Percentiles rank a stretch among this genome's conserved stretches.
These are phyloP conservation scores for Brenthis daphne DNA, from an alignment of 2,888 invertebrate species.

Conservation along the genomic window DNA sequence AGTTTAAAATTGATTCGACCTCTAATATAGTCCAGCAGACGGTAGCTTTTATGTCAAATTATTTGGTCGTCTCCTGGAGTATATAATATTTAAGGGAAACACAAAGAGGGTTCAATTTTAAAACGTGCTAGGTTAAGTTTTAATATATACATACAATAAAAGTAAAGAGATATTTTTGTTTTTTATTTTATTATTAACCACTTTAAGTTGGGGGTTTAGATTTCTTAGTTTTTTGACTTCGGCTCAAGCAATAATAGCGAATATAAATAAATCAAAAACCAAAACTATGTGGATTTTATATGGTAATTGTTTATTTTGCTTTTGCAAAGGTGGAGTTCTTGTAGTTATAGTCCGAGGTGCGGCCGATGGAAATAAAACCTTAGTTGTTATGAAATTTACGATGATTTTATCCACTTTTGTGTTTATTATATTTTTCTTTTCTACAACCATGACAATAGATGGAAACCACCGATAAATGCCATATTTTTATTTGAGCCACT, in stretches of 20 bases:
- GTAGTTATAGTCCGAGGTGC: no score
- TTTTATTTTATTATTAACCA: conserved; percentile 13
- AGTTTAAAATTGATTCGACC: conserved; percentile 14
- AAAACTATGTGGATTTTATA: no score
- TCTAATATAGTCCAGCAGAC: conserved; percentile 14
- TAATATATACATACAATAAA: conserved; percentile 21
- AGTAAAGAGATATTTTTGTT: conserved; percentile 13
- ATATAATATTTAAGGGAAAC: neutral
- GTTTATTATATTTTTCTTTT: neutral
- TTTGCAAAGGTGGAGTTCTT: no score
- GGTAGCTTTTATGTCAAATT: neutral
- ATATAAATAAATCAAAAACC: no score
- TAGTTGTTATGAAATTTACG: no score
- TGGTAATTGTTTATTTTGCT: no score
- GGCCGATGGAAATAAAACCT: no score
- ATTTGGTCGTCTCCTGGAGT: neutral
- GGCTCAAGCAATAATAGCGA: no score
- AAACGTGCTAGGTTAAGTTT: conserved; percentile 19
- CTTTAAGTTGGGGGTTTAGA: neutral
- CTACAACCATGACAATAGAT: conserved; percentile 22
- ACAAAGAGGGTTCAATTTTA: conserved; percentile 7
- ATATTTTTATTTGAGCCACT: conserved; percentile 7
- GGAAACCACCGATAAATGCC: conserved; percentile 27
- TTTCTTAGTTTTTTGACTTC: neutral
- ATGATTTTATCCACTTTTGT: no score